Conservation (phyloP, 2,113 vertebrate species). For the Helogale parvula region DNA sequence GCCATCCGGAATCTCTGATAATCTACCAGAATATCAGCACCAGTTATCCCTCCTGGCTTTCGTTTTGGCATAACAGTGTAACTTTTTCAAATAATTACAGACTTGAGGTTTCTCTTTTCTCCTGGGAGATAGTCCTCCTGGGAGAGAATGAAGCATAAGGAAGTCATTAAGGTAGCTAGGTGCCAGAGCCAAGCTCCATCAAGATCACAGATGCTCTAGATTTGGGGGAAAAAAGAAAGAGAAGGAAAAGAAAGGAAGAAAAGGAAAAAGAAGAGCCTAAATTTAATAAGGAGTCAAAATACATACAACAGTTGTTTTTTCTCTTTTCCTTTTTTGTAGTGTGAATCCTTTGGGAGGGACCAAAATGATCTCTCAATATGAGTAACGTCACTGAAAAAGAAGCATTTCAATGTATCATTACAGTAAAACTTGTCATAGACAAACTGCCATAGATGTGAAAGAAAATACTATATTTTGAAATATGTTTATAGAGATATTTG, state of each 20-base stretch:
- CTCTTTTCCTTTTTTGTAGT: background rate
- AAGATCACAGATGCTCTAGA: background rate
- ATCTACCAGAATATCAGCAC: background rate
- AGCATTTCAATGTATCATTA: background rate
- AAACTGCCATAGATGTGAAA: background rate
- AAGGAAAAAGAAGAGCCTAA: background rate
- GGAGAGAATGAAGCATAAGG: background rate
- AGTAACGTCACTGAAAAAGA: background rate
- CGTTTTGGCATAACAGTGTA: background rate
- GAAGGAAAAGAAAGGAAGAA: background rate
- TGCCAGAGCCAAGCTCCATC: background rate
- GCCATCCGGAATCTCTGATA: background rate
- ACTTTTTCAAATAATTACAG: constrained; percentile 37
- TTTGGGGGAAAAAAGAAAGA: background rate
- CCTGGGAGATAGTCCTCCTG: background rate
- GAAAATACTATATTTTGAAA: background rate
- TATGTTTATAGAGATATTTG: background rate
- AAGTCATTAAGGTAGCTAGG: background rate
- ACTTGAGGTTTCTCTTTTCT: constrained; percentile 29
- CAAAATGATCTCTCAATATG: background rate
- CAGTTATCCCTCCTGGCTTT: background rate
- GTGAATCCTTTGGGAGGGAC: background rate
- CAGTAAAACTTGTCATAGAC: background rate
- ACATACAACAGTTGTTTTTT: background rate
- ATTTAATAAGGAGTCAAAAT: background rate